Evolutionary conservation across 2,113 vertebrate genomes (phyloP).

Genomic region (Albula glossodonta): DNA sequence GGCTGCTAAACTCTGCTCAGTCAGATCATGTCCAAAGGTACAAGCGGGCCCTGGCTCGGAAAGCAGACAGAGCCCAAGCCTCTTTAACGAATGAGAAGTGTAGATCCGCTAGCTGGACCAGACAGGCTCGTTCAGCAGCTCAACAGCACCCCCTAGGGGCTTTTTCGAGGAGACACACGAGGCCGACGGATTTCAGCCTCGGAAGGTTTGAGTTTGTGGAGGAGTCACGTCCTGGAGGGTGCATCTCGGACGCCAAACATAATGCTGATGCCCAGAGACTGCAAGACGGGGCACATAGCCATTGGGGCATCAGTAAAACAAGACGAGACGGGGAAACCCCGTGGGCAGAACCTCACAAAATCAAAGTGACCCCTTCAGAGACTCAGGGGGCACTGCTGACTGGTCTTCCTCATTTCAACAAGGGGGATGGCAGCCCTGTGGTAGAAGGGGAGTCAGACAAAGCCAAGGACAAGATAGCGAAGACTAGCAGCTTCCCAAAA

Average conservation of each 20-base stretch:
- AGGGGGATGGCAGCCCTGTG: not conserved
- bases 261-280: constrained; percentile 23
- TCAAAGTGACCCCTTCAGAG: not conserved
- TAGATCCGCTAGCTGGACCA: constrained; percentile 62
- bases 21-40: constrained; percentile 56
- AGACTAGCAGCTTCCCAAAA: not conserved
- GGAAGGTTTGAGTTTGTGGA: constrained; percentile 12
- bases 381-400: not conserved
- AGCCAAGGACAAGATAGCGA: constrained; percentile 6
- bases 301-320: not conserved
- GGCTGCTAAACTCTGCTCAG: constrained; percentile 60
- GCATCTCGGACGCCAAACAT: constrained; percentile 39
- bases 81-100: constrained; percentile 70
- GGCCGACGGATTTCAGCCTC: constrained; percentile 34
- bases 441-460: not conserved
- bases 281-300: constrained; percentile 11
- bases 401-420: not conserved
- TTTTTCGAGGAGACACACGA: constrained; percentile 55
- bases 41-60: constrained; percentile 64
- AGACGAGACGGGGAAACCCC: not conserved
- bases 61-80: constrained; percentile 56
- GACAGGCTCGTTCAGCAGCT: constrained; percentile 56
- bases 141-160: constrained; percentile 75
- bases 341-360: not conserved
- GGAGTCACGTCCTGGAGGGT: constrained; percentile 50